These are phyloP conservation scores for Pluvialis apricaria DNA, from an alignment of 2,113 vertebrate species.

Conservation along the genomic window DNA sequence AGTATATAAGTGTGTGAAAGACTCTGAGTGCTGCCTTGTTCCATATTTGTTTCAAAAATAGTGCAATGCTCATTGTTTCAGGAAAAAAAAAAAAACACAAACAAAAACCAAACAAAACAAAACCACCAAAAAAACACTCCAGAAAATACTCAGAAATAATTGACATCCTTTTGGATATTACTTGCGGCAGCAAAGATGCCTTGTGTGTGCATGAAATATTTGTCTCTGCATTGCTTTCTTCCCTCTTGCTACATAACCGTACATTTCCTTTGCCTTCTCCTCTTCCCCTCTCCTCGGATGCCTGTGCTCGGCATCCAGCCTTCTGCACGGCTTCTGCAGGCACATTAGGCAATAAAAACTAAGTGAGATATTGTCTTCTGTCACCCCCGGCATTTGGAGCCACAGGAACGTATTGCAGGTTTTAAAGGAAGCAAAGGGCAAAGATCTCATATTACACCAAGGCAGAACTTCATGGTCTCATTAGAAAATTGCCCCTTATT, in stretches of 20 bases:
- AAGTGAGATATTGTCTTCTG: not conserved
- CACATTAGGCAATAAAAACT: not conserved
- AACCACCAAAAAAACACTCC: not conserved
- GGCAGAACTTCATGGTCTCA: not conserved
- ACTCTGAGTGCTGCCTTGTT: not conserved
- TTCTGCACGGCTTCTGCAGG: not conserved
- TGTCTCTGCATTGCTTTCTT: not conserved
- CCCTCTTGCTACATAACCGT: not conserved
- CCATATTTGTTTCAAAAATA: not conserved
- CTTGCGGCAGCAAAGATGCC: not conserved
- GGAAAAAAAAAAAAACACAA: not conserved
- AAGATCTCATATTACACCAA: not conserved
- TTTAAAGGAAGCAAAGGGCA: not conserved
- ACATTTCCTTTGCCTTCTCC: not conserved
- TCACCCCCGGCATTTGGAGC: not conserved
- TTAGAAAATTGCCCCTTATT: not conserved
- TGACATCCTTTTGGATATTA: not conserved
- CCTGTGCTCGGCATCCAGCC: not conserved
- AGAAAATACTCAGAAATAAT: not conserved
- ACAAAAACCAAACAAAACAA: too few relatives aligned
- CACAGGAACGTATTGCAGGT: not conserved
- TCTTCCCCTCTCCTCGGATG: not conserved
- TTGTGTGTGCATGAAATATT: not conserved
- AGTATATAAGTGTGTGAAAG: accelerated
- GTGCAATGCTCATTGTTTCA: not conserved